Percentiles rank a stretch among this genome's conserved stretches.
Conservation (phyloP, 30 jellyfish, hydroid and myxozoan genomes). For the Pelagia noctiluca region DNA sequence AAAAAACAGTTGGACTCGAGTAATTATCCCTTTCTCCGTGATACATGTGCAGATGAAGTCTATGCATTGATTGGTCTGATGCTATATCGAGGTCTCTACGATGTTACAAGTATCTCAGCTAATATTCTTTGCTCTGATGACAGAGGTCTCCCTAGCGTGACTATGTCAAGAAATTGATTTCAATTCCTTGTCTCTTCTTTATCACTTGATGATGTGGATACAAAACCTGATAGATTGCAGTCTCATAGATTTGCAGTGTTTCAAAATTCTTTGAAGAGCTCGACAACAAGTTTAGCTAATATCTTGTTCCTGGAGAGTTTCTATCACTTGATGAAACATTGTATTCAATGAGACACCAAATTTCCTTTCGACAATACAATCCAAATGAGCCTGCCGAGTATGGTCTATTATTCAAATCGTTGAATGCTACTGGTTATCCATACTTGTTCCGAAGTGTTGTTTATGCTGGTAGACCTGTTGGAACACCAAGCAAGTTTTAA, state of each 20-base stretch:
- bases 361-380: slow-evolving; percentile 51
- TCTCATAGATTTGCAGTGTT: slow-evolving; percentile 8
- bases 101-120: too few species aligned
- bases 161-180: too few species aligned
- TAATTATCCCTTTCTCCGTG: too few species aligned
- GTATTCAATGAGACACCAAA: slow-evolving; percentile 61
- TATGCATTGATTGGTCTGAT: too few species aligned
- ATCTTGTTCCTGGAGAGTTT: slow-evolving; percentile 3
- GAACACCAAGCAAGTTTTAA: slow-evolving; percentile 54
- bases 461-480: slow-evolving; percentile 50
- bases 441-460: slow-evolving; percentile 14
- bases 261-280: neutral
- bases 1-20: too few species aligned
- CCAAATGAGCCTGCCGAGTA: slow-evolving; percentile 58
- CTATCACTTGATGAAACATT: slow-evolving; percentile 23
- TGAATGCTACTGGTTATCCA: slow-evolving; percentile 56
- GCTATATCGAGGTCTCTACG: too few species aligned
- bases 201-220: slow-evolving; percentile 4
- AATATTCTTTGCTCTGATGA: too few species aligned
- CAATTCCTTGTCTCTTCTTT: too few species aligned
- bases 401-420: slow-evolving; percentile 55
- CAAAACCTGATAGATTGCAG: neutral
- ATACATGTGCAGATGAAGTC: too few species aligned
- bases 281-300: neutral
- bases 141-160: too few species aligned